Percentiles rank a stretch among this genome's conserved stretches.
Conservation (phyloP, 2,888 invertebrate genomes). For the Drosophila borealis region DNA sequence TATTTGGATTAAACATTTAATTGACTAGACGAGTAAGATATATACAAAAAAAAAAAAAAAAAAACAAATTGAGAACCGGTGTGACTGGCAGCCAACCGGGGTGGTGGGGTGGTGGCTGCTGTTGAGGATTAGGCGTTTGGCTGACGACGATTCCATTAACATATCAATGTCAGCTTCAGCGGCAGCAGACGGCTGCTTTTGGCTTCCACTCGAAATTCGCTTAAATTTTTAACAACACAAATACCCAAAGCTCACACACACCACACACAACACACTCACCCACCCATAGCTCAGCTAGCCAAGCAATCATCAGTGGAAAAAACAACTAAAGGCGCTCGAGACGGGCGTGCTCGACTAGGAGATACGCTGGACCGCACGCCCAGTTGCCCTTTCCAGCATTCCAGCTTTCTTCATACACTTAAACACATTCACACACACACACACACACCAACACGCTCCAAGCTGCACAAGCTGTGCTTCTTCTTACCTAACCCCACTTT, state of each 20-base stretch:
- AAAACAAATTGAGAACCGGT: constrained; percentile 59
- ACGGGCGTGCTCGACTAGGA: not conserved
- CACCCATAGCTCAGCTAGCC: constrained; percentile 9
- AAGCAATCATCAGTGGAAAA: constrained; percentile 37
- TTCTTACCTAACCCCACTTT: too few species aligned
- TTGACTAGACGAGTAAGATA: constrained; percentile 56
- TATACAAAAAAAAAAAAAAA: constrained; percentile 5
- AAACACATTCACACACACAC: too few species aligned
- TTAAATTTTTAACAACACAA: constrained; percentile 81
- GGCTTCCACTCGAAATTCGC: constrained; percentile 76
- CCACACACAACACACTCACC: not conserved
- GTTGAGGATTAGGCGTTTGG: constrained; percentile 54
- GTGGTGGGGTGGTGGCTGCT: constrained; percentile 29
- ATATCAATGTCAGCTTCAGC: constrained; percentile 74
- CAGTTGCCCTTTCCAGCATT: not conserved
- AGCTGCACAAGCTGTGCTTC: too few species aligned
- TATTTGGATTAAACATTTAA: constrained; percentile 79
- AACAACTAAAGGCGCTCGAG: not conserved
- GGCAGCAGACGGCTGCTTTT: constrained; percentile 51
- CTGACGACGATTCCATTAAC: constrained; percentile 66
- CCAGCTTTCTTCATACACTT: too few species aligned
- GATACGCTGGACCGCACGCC: not conserved
- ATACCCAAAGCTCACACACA: constrained; percentile 71
- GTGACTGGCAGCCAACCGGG: constrained; percentile 21
- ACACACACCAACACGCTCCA: too few species aligned